Conservation (phyloP, 1,140 invertebrate species). For the Drosophila pectinifera region DNA sequence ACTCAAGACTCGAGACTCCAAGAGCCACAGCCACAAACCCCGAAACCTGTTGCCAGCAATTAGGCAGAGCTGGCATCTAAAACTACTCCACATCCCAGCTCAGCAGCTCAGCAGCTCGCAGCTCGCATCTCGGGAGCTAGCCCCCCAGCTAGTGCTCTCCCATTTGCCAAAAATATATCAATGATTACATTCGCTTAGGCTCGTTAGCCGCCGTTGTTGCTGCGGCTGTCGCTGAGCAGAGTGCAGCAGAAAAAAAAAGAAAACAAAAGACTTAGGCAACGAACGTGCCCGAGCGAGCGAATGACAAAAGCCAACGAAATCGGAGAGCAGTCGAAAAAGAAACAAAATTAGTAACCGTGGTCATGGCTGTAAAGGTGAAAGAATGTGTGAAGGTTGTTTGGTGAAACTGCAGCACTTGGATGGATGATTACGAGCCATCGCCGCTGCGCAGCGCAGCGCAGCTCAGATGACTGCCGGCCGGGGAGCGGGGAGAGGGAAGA, state of each 20-base stretch:
- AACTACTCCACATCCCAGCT: conserved; percentile 67
- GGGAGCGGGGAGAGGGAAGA: background rate
- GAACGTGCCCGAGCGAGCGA: conserved; percentile 47
- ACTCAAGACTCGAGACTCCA: conserved; percentile 18
- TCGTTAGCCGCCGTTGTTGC: conserved; percentile 42
- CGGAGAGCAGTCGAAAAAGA: conserved; percentile 40
- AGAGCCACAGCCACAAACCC: conserved; percentile 43
- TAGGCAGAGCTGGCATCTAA: conserved; percentile 71
- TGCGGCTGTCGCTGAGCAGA: conserved; percentile 23
- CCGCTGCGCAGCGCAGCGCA: conserved; percentile 30
- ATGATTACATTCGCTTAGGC: conserved; percentile 75
- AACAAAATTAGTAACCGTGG: conserved; percentile 83
- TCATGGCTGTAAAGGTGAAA: conserved; percentile 85
- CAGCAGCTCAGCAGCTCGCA: conserved; percentile 14
- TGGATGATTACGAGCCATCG: conserved; percentile 70
- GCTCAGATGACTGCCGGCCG: conserved; percentile 55
- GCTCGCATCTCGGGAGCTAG: too few species aligned
- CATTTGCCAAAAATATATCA: conserved; percentile 78
- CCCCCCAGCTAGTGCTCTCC: conserved; percentile 25
- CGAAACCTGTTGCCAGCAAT: conserved; percentile 78
- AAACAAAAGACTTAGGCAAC: conserved; percentile 83
- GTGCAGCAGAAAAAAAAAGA: conserved; percentile 47
- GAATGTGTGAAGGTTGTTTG: conserved; percentile 85
- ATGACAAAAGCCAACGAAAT: conserved; percentile 33
- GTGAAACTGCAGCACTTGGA: conserved; percentile 78